Base-by-base conservation (phyloP, 2,113 vertebrate species). In the Henicopernis longicauda region DNA sequence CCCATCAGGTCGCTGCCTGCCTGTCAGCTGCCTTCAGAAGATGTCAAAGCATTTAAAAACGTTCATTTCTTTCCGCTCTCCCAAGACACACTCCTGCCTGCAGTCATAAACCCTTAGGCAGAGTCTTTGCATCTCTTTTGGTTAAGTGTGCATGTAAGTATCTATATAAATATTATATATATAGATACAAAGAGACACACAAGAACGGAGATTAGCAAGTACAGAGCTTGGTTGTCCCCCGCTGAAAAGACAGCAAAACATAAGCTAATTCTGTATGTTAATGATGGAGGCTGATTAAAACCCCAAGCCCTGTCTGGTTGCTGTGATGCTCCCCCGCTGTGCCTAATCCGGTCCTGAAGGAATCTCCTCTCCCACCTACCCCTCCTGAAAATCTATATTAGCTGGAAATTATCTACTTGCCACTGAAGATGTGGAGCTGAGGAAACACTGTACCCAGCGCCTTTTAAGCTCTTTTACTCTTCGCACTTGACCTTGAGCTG, bases 221-320 rank as follows among this genome's bases (percentile, higher is more conserved):
- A 16, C 61, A 40, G 38, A 31, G 87, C 55, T 31, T 3, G 57
- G 4, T 1, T 44, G 49, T 40, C 9, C 81, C 89, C 61, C 0
- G 1, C 23, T 31, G 82, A 9, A 22, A 78, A 49, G 52, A 21
- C 55, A 36, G 65, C 0, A 2, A 8, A 40, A 11, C 4, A 2
- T 8, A 66, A 5, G 66, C 67, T 44, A 27, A 5, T 36, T 62
- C 38, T 12, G 9, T 5, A 3, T 0, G 0, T 47, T 21, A 52
- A 21, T 4, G 16, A 7, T 1, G 1, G 70, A 23, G 50, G 15
- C 21, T 23, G 58, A 49, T 45, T 22, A 57, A 65, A 66, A 29
- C 34, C 63, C 63, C 40, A 9, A 21, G 10, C 57, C 27, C 29
- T 0, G 0, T 11, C 69, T 6, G 19, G 6, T 3, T 8, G 65